Evolutionary conservation across 2,797 vertebrate species (phyloP), one percentile per base, ranked within the genome.

Genomic region (Gallinago stenura): DNA sequence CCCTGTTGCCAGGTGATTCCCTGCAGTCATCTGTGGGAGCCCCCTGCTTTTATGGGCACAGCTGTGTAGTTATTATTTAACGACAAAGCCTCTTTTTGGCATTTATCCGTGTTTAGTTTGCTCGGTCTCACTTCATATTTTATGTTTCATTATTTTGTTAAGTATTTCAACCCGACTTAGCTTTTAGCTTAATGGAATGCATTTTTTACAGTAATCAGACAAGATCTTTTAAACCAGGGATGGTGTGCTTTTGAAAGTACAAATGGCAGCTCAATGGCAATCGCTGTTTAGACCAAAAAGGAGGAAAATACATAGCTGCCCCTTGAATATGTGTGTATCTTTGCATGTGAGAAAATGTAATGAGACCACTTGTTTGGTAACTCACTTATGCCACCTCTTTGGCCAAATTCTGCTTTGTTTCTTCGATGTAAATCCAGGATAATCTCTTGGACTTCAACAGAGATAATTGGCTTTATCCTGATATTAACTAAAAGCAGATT

Each of bases 401-500:
- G 33, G 37, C n/a, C 69, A 82, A 88, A 79, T 76, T 82, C 54
- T 72, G 10, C 66, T 88, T 86, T 58, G 8, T 71, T 90, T 93
- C 50, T 86, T 90, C 58, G 65, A 1, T 43, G 33, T 86, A 93
- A 94, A 90, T 86, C 37, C 54, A 66, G 48, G 46, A 71, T 83
- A 86, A 91, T 86, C 76, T 81, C 54, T 88, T 91, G 57, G 66
- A 65, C 7, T 94, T 91, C 43, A 72, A 37, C 10, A 69, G 61
- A 88, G 11, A 45, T 82, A 73, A 90, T 84, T 88, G 8, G 16
- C 24, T 80, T 78, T 90, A 83, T 86, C 33, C 61, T 89, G 37
- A 51, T 54, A 88, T 16, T 83, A 88, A 87, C n/a, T 72, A 51
- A 93, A 95, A 93, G 66, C 79, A 91, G 72, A 89, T 92, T 92